Conservation (phyloP, 2,113 vertebrate species). For the Tyrannus savana region DNA sequence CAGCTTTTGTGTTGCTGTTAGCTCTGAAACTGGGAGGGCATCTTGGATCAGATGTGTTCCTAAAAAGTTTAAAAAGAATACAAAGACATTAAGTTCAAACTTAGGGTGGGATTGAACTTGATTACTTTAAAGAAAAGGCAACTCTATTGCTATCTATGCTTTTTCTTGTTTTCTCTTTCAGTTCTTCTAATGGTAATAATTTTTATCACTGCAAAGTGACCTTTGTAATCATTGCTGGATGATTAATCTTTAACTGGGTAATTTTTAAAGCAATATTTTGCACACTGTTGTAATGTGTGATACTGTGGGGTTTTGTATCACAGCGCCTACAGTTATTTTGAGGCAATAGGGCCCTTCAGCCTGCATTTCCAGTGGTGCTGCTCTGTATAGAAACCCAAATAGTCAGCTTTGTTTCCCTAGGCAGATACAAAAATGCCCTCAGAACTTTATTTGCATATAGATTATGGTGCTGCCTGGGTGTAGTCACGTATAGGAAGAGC, state of each 20-base stretch:
- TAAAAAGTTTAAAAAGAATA: neutral
- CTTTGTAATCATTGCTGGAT: conserved; percentile 54
- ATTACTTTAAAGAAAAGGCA: neutral
- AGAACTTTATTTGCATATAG: conserved; percentile 59
- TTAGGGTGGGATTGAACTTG: neutral
- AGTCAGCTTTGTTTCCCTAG: neutral
- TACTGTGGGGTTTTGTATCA: neutral
- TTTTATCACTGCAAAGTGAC: conserved; percentile 50
- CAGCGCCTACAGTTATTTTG: neutral
- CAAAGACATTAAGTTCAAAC: neutral
- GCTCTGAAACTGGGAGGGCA: neutral
- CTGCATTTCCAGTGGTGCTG: neutral
- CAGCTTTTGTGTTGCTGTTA: neutral
- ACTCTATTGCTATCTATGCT: neutral
- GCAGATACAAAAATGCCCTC: conserved; percentile 36
- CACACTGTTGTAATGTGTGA: neutral
- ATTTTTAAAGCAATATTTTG: conserved; percentile 56
- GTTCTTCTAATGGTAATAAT: conserved; percentile 18
- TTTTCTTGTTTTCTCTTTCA: conserved; percentile 13
- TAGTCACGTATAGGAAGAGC: conserved; percentile 30
- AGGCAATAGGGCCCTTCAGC: neutral
- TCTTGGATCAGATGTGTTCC: neutral
- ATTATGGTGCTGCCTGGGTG: neutral
- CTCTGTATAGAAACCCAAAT: neutral
- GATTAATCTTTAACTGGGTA: conserved; percentile 63